Percentiles rank a stretch among this genome's conserved stretches.
Conservation (phyloP, 2,888 invertebrate species). For the Microplitis deprimator region DNA sequence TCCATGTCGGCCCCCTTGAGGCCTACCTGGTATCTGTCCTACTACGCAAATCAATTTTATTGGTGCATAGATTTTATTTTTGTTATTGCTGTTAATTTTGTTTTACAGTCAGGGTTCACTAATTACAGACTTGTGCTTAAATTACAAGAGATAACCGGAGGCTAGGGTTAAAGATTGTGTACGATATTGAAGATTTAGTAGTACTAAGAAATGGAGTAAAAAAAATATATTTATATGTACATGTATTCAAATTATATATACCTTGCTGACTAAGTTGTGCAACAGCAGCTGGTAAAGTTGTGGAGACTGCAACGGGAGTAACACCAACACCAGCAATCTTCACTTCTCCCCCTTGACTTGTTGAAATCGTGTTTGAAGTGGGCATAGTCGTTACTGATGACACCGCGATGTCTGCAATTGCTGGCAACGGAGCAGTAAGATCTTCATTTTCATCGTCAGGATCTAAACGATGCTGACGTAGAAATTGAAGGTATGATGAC, state of each 20-base stretch:
- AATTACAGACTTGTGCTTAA: background rate
- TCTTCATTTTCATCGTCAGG: slow-evolving; percentile 74
- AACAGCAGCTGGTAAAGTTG: slow-evolving; percentile 76
- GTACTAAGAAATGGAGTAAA: background rate
- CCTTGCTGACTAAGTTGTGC: slow-evolving; percentile 77
- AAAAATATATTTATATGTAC: background rate
- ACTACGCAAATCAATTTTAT: slow-evolving; percentile 62
- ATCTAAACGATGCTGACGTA: slow-evolving; percentile 81
- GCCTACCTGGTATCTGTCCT: slow-evolving; percentile 79
- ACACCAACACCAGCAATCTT: slow-evolving; percentile 76
- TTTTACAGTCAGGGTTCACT: background rate
- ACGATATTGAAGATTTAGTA: background rate
- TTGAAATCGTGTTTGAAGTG: slow-evolving; percentile 40
- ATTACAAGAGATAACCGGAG: background rate
- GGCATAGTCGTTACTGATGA: slow-evolving; percentile 36
- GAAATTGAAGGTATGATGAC: slow-evolving; percentile 82
- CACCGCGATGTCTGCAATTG: slow-evolving; percentile 51
- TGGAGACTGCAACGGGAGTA: slow-evolving; percentile 77
- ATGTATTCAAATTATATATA: slow-evolving; percentile 55
- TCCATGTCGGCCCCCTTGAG: slow-evolving; percentile 78
- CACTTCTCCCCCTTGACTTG: slow-evolving; percentile 73
- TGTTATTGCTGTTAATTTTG: background rate
- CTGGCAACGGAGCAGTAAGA: slow-evolving; percentile 62
- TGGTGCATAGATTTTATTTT: slow-evolving; percentile 18
- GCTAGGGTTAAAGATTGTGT: background rate